Evolutionary conservation across 2,888 invertebrate genomes (phyloP), one percentile per base, ranked within the genome.

Genomic region (Andricus curvator): DNA sequence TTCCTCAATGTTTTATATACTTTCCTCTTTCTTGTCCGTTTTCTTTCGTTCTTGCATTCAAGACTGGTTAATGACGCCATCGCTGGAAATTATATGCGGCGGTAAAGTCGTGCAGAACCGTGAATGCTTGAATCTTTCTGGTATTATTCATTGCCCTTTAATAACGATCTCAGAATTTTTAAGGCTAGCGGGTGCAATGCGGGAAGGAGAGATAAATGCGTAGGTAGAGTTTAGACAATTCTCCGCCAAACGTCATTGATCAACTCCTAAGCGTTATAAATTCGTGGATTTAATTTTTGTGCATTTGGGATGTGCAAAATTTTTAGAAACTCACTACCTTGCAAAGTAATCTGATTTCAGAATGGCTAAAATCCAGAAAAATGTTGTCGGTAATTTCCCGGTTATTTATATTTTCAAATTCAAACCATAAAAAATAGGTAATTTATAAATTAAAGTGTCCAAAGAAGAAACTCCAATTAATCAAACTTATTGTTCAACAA

Each of bases 101-200:
- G 13, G 67, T 67, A 67, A 67, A n/a, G 67, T 67, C 67, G n/a
- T 67, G 64, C 64, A 64, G 15, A 22, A 17, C 25, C 29, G 64
- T 64, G 64, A 64, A 64, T 64, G 64, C 22, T 44, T 22, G 33
- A 56, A 56, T 56, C 37, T 56, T 74, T 74, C 74, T 33, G 56
- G n/a, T 33, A 74, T 33, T 48, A 65, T 78, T 29, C 65, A 74
- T 76, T 65, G 60, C 37, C 74, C 41, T 64, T 33, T 29, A 76
- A 56, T 80, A 78, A 44, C 67, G 20, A 70, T 70, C 56, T 65
- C 22, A 44, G 64, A 1, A 29, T 64, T 64, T 64, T 64, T 64
- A 64, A 25, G 17, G 17, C 29, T 29, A 15, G 25, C 37, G 41
- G 74, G 70, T 48, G n/a, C 62, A 48, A 33, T 44, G 78, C 13